phyloP scores from a whole-genome alignment of 2,113 vertebrate genomes.

The Leptodactylus fuscus region DNA sequence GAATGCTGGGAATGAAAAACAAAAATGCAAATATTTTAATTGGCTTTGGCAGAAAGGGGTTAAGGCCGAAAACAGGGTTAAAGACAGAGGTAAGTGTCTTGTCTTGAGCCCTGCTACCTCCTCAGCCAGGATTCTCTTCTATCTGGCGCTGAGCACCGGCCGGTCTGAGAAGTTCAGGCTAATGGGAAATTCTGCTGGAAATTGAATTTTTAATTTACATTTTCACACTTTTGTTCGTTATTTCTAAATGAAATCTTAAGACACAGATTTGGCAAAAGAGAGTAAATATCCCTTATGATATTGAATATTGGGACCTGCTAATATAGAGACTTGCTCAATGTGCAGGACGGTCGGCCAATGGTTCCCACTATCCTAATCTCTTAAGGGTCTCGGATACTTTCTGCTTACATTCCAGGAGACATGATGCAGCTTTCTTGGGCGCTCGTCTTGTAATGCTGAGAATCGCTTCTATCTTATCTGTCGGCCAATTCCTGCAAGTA shows the following conservation, averaged over 20 bases:
- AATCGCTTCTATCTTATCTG: conserved; percentile 77
- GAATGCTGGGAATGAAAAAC: too few relatives aligned
- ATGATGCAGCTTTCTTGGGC: conserved; percentile 66
- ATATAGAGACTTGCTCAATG: conserved; percentile 75
- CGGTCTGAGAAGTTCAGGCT: background rate
- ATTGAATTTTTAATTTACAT: background rate
- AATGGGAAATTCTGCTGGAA: background rate
- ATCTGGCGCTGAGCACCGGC: too few relatives aligned
- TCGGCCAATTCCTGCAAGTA: conserved; percentile 75
- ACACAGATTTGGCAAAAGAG: background rate
- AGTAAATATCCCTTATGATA: conserved; percentile 69
- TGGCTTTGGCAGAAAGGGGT: too few relatives aligned
- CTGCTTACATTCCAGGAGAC: conserved; percentile 67
- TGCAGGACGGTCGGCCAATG: conserved; percentile 65
- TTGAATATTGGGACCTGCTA: conserved; percentile 71
- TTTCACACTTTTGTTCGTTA: background rate
- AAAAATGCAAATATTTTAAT: too few relatives aligned
- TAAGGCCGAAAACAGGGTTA: too few relatives aligned
- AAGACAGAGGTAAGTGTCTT: too few relatives aligned
- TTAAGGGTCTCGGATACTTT: conserved; percentile 79
- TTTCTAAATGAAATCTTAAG: background rate
- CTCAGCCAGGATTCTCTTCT: too few relatives aligned
- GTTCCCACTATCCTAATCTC: conserved; percentile 75
- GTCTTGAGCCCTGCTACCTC: too few relatives aligned
- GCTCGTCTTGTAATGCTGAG: conserved; percentile 67